Evolutionary conservation across 2,888 invertebrate genomes (phyloP), one percentile per base, ranked within the genome.

Genomic region (Xestia rhomboidea): DNA sequence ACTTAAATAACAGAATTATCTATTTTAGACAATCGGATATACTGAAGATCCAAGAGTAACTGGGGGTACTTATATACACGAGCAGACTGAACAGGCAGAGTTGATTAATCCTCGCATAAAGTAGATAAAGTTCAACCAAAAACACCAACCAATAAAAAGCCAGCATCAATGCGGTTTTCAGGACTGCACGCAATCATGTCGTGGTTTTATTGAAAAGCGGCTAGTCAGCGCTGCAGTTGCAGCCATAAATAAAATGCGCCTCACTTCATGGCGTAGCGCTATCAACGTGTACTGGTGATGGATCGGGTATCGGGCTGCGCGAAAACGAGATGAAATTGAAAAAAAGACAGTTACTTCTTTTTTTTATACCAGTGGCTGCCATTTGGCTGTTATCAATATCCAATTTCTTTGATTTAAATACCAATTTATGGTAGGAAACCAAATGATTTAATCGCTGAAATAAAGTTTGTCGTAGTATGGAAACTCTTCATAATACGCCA

Each of bases 141-240:
- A 78, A 21, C 10, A 21, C 18, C 4, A 49, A 49, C 18, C 1
- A 21, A 21, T 38, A 27, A 27, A 72, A 77, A 46, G 11, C n/a
- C 51, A 57, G 46, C 13, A n/a, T 44, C 24, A 11, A 11, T 57
- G 46, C 41, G 64, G 44, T 44, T 62, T 51, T 18, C 51, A 63
- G 51, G 46, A 34, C 46, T 68, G 54, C 38, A 41, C 11, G 30
- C 66, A 74, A 54, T 74, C 21, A 63, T 54, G 30, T 64, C 57
- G 68, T 24, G 76, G 76, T 54, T 79, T 82, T 82, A 68, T 82
- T 57, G 54, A 57, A 79, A 76, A 76, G 41, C 54, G 68, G 18
- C 7, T 49, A 49, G 62, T 79, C 75, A 66, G 78, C 64, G 27
- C n/a, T n/a, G n/a, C 7, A 11, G 10, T 64, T 64, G 41, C 49